Conservation (phyloP, 2,888 invertebrate genomes). For the Mantis religiosa region DNA sequence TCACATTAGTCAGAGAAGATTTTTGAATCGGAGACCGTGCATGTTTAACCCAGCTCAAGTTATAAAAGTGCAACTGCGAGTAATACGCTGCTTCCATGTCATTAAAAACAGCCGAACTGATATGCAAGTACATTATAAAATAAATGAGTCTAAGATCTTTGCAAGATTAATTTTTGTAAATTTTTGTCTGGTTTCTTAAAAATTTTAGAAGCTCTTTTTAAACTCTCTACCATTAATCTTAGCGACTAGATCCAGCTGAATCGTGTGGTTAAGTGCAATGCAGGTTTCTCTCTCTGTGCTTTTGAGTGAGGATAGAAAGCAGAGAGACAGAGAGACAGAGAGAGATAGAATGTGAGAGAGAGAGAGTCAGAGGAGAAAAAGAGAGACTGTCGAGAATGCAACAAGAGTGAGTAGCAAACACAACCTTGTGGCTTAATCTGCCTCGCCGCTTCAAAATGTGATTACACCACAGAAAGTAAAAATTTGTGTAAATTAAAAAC, state of each 20-base stretch:
- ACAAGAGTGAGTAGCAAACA: background rate
- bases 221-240: background rate
- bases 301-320: too few relatives aligned
- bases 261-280: background rate
- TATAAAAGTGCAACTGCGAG: too few relatives aligned
- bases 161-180: too few relatives aligned
- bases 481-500: constrained; percentile 16
- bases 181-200: background rate
- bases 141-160: too few relatives aligned
- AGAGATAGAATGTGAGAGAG: background rate
- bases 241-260: background rate
- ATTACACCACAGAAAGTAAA: background rate
- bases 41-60: too few relatives aligned
- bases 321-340: background rate
- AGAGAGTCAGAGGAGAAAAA: too few relatives aligned
- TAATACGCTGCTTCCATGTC: too few relatives aligned
- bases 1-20: too few relatives aligned
- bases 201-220: background rate
- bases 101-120: too few relatives aligned
- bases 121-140: too few relatives aligned
- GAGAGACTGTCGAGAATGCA: too few relatives aligned
- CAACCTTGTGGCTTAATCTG: background rate
- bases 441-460: background rate
- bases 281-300: background rate
- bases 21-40: too few relatives aligned